Conservation (phyloP, 2,888 invertebrate species). For the Aspidapion aeneum region DNA sequence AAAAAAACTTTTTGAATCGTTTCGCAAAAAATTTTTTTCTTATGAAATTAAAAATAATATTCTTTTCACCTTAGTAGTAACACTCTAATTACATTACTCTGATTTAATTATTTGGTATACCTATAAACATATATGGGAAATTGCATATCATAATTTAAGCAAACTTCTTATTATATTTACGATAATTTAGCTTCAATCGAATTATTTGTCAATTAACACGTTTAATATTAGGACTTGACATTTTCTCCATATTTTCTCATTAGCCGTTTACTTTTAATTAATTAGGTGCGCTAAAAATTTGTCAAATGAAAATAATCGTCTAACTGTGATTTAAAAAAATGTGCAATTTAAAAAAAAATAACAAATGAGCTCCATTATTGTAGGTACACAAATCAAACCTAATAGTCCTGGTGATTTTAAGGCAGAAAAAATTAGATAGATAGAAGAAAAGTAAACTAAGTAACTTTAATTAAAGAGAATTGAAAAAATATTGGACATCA, state of each 20-base stretch:
- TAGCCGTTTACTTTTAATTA: too few relatives aligned
- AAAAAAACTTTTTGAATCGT: too few relatives aligned
- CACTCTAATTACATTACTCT: too few relatives aligned
- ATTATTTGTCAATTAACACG: background rate
- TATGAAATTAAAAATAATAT: too few relatives aligned
- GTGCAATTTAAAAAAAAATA: conserved; percentile 27
- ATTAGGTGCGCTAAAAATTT: background rate
- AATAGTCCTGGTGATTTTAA: background rate
- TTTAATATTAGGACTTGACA: background rate
- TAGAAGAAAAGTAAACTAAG: background rate
- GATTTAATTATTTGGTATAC: too few relatives aligned
- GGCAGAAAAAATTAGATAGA: background rate
- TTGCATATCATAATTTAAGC: too few relatives aligned
- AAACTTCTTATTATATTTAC: too few relatives aligned
- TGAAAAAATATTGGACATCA: background rate
- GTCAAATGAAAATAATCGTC: conserved; percentile 33
- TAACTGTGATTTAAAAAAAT: conserved; percentile 45
- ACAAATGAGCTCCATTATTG: too few relatives aligned
- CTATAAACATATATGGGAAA: too few relatives aligned
- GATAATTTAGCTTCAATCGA: background rate
- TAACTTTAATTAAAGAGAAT: background rate
- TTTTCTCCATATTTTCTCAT: too few relatives aligned
- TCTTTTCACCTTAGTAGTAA: too few relatives aligned
- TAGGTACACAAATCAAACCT: background rate
- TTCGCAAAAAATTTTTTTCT: too few relatives aligned